Percentiles rank a stretch among this genome's conserved stretches.
Conservation (phyloP, 1,140 invertebrate genomes). For the Musca domestica region DNA sequence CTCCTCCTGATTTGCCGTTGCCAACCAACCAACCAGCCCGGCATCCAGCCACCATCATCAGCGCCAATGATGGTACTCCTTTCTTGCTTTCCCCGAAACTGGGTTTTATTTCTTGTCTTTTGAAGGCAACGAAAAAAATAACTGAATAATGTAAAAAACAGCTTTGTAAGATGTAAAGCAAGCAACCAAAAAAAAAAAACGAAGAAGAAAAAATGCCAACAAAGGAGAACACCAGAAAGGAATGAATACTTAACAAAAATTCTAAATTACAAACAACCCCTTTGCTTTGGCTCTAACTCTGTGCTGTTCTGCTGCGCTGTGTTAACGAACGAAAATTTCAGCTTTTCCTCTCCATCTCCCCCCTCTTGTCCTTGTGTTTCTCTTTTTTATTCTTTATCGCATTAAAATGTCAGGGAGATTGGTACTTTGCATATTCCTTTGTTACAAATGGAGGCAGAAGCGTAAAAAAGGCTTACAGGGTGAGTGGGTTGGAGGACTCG, state of each 20-base stretch:
- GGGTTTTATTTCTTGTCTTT: neutral
- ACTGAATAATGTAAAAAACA: neutral
- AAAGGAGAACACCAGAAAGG: neutral
- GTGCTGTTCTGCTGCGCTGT: neutral
- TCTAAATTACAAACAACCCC: conserved; percentile 21
- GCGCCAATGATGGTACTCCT: neutral
- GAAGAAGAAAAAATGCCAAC: neutral
- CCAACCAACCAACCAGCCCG: neutral
- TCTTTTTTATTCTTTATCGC: conserved; percentile 2
- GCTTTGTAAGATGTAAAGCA: neutral
- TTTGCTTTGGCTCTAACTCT: neutral
- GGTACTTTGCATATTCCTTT: conserved; percentile 1
- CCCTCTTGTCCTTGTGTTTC: neutral
- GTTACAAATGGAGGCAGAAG: no score
- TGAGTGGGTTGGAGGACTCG: no score
- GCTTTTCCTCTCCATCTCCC: neutral
- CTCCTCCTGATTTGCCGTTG: neutral
- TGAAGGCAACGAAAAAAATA: neutral
- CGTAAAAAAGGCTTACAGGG: no score
- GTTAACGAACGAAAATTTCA: conserved; percentile 8
- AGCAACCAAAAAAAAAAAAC: no score
- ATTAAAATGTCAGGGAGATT: conserved; percentile 20
- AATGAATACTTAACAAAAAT: neutral
- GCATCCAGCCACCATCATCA: neutral
- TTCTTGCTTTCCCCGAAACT: neutral